Base-by-base conservation (phyloP, 35 echinoderm and acorn worm genomes). In the Ophiothrix spiculata region DNA sequence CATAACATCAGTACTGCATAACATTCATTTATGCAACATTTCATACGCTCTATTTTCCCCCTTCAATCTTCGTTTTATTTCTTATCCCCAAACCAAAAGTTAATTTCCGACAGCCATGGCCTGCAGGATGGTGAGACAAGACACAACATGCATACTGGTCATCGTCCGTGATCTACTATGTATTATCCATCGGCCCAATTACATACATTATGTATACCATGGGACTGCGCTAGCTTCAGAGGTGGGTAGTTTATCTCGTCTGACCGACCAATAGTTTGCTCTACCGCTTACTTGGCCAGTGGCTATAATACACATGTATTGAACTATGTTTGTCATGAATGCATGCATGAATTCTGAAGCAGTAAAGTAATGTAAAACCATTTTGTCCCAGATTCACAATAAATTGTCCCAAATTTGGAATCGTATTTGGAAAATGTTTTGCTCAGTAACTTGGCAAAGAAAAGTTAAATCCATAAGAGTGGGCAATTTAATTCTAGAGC, bases 131-230 rank as follows among this genome's bases (percentile, higher is more conserved):
- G n/a, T n/a, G n/a, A n/a, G 60, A 69, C 60, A 69, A 69, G 60
- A 69, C 60, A 25, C 60, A 69, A 69, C 60, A 69, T 69, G 60
- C 60, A 69, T 28, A 69, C 60, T 28, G 60, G 60, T 69, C 60
- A 69, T 1, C 60, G 60, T 15, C 60, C 60, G 60, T 69, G 60
- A 69, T 69, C 60, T n/a, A 2, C 60, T 69, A 69, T 69, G 60
- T 28, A 69, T 69, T 69, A 69, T 25, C 60, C 60, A 69, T 69
- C 60, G 60, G 60, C 60, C 60, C 16, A 69, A 69, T 69, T 69
- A 28, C 60, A 69, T 69, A 69, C 60, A 69, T 69, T 69, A 69
- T 69, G 23, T 69, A 69, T 69, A 25, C 60, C 60, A 69, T 25
- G 60, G 60, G 60, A 69, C 60, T 69, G n/a, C 29, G 60, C 17